Percentiles rank a stretch among this genome's conserved stretches.
phyloP scores from a whole-genome alignment of 2,113 vertebrate species.

The Pholis gunnellus region DNA sequence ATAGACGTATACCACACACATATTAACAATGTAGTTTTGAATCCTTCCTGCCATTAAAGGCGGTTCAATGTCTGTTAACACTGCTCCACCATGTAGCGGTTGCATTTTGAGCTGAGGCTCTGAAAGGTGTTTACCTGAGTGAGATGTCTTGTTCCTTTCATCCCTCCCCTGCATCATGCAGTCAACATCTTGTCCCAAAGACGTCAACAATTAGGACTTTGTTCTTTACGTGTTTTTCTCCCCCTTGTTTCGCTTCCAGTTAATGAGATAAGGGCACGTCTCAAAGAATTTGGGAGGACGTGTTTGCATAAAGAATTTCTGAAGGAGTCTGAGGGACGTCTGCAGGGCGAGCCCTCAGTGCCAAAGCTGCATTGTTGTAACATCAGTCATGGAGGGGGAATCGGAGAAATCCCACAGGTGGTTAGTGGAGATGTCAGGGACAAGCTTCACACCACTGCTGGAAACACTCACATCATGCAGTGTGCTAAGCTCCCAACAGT shows the following conservation, averaged over 20 bases:
- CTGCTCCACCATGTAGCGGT: background rate
- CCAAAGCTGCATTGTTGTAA: slow-evolving; percentile 63
- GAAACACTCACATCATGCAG: background rate
- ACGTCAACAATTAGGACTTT: slow-evolving; percentile 59
- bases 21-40: background rate
- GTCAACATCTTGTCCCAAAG: slow-evolving; percentile 15
- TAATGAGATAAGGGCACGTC: slow-evolving; percentile 69
- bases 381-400: slow-evolving; percentile 44
- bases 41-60: background rate
- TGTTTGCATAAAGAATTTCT: slow-evolving; percentile 69
- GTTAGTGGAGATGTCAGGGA: slow-evolving; percentile 55
- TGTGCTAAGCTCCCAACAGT: background rate
- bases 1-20: background rate
- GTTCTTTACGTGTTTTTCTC: slow-evolving; percentile 32
- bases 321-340: slow-evolving; percentile 64
- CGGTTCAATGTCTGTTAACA: background rate
- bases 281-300: slow-evolving; percentile 71
- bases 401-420: slow-evolving; percentile 54
- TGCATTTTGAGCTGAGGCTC: background rate
- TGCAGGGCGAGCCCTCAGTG: slow-evolving; percentile 33
- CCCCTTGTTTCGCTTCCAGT: slow-evolving; percentile 13
- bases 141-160: background rate
- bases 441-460: slow-evolving; percentile 14
- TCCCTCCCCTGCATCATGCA: background rate
- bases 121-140: slow-evolving; percentile 4